phyloP scores from a whole-genome alignment of 2,797 vertebrate species.

The Benthosema pterotum region DNA sequence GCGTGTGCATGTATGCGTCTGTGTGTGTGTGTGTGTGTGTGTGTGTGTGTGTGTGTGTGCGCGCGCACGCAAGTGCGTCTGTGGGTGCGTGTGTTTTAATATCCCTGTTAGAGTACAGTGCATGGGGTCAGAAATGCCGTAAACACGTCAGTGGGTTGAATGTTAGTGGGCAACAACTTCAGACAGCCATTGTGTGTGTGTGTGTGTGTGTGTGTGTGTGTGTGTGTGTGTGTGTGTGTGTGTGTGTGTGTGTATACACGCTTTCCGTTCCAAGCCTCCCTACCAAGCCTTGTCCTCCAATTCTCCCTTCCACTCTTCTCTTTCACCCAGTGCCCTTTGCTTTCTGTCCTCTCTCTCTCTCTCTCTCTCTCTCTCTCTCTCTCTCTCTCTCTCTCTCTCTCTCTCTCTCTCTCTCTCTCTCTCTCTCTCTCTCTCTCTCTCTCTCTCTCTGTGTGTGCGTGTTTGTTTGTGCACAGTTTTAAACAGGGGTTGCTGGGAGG shows the following conservation, averaged over 20 bases:
- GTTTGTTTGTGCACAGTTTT: slow-evolving; percentile 66
- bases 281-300: too few relatives aligned
- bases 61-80: neutral
- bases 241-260: slow-evolving; percentile 24
- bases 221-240: slow-evolving; percentile 12
- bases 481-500: slow-evolving; percentile 62
- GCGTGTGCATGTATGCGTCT: neutral
- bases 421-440: neutral
- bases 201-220: slow-evolving; percentile 12
- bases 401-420: neutral
- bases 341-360: neutral
- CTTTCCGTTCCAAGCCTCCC: too few relatives aligned
- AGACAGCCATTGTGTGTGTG: slow-evolving; percentile 33
- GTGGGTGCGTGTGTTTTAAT: slow-evolving; percentile 27
- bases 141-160: slow-evolving; percentile 47
- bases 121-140: slow-evolving; percentile 38
- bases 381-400: neutral
- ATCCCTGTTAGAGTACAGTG: slow-evolving; percentile 17
- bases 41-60: slow-evolving; percentile 3
- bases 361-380: neutral
- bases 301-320: too few relatives aligned
- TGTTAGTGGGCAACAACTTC: slow-evolving; percentile 32
- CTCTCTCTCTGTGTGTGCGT: too few relatives aligned
- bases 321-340: too few relatives aligned
- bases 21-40: slow-evolving; percentile 6